Evolutionary conservation across 1,140 invertebrate species (phyloP), one percentile per base, ranked within the genome.

Genomic region (Zophobas morio): DNA sequence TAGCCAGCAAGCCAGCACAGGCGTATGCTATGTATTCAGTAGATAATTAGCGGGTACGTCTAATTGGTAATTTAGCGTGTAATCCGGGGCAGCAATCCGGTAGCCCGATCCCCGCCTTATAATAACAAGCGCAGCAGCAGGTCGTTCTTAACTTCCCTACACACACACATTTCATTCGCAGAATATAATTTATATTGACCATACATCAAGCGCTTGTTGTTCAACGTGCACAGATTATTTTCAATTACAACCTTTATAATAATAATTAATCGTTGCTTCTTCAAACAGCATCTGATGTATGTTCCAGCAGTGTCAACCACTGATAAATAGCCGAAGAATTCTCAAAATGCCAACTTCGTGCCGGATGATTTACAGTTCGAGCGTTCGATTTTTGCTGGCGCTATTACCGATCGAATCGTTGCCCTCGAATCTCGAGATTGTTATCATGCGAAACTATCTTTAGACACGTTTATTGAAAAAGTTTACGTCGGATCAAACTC

Each of bases 61-160:
- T 81, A 81, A 81, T 81, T 81, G 81, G 79, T 81, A 81, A 81
- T 81, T 81, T 81, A 81, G 79, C 79, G 81, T 78, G 79, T 78
- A 80, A 81, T 78, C 70, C 79, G 79, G 79, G 73, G 75, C 77
- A 81, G 79, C 71, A 78, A 78, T 78, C 74, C 81, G 77, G 81
- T 81, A 81, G 81, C 79, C 57, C 8, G 57, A 75, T 60, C 76
- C 60, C 60, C 79, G 77, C 75, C 79, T 77, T 80, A 75, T 81
- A 81, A 81, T 80, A 80, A 80, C 81, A 81, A 79, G 79, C 79
- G 74, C 74, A 75, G 79, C 80, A 80, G 71, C 71, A 73, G 71
- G 71, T 54, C 71, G 71, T 73, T 72, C 47, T 46, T 66, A 66
- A 66, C 60, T 66, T 66, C 60, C 60, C 60, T 66, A 66, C 60